Conservation (phyloP, 2,888 invertebrate genomes). For the Parnassius mnemosyne region DNA sequence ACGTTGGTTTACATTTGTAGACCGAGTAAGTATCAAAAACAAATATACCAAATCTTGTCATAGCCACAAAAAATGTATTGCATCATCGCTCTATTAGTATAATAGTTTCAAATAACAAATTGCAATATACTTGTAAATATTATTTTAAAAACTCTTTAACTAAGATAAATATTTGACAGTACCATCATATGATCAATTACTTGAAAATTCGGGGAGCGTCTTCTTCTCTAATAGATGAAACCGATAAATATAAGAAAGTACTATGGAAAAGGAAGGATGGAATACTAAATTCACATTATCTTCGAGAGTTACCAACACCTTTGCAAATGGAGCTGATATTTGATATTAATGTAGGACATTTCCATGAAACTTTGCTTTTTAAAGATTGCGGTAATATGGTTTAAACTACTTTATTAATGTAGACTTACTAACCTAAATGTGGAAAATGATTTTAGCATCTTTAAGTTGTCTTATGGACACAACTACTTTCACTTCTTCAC, state of each 20-base stretch:
- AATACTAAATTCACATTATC: slow-evolving; percentile 50
- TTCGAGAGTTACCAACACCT: slow-evolving; percentile 57
- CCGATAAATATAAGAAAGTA: slow-evolving; percentile 57
- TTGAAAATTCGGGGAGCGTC: slow-evolving; percentile 57
- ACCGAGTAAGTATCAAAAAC: slow-evolving; percentile 45
- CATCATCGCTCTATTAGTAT: no score
- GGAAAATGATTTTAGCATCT: no score
- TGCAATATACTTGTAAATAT: no score
- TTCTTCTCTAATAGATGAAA: slow-evolving; percentile 49
- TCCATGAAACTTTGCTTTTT: slow-evolving; percentile 64
- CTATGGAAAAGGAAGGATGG: slow-evolving; percentile 71
- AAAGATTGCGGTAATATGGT: slow-evolving; percentile 50
- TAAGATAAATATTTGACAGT: slow-evolving; percentile 42
- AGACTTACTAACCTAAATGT: no score
- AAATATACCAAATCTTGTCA: background rate
- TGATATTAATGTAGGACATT: slow-evolving; percentile 67
- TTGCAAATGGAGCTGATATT: slow-evolving; percentile 73
- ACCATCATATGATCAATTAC: slow-evolving; percentile 64
- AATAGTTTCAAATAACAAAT: no score
- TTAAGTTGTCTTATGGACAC: no score
- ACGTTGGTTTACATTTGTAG: slow-evolving; percentile 56
- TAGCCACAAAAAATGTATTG: no score
- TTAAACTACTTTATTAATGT: no score
- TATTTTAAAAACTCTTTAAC: no score
- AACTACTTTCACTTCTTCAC: no score